phyloP scores from a whole-genome alignment of 53 echinoderm and acorn worm species.

The Patiria pectinifera region DNA sequence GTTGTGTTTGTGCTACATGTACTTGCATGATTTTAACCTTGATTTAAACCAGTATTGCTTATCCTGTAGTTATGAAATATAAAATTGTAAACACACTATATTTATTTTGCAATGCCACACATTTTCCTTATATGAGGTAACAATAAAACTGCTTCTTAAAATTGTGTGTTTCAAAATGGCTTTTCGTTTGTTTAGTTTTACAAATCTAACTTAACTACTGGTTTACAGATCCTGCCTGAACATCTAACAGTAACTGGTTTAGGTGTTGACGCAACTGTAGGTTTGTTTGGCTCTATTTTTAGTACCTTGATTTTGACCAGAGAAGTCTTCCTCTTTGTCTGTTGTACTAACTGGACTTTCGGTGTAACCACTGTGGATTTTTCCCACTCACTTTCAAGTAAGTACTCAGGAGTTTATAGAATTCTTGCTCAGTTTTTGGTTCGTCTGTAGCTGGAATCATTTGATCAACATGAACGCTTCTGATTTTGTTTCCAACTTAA shows the following conservation, averaged over 20 bases:
- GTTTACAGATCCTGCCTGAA: background rate
- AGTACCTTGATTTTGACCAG: conserved; percentile 22
- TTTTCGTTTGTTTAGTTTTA: background rate
- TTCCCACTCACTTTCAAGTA: no score
- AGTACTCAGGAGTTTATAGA: background rate
- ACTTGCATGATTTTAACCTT: no score
- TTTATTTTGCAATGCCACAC: background rate
- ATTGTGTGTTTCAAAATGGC: background rate
- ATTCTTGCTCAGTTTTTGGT: background rate
- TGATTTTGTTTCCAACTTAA: background rate
- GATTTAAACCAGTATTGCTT: background rate
- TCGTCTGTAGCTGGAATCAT: conserved; percentile 16
- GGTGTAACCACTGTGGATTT: background rate
- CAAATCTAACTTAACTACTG: conserved; percentile 2
- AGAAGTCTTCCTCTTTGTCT: conserved; percentile 31
- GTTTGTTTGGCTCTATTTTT: background rate
- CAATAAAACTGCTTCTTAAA: background rate
- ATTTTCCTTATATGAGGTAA: background rate
- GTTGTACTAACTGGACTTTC: conserved; percentile 14
- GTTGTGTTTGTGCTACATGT: background rate
- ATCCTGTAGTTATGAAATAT: background rate
- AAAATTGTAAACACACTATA: background rate
- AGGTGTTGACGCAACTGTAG: conserved; percentile 8
- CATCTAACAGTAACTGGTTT: background rate
- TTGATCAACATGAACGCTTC: conserved; percentile 31